These are phyloP conservation scores for Platycheirus albimanus DNA, from an alignment of 2,888 invertebrate genomes.

Conservation along the genomic window DNA sequence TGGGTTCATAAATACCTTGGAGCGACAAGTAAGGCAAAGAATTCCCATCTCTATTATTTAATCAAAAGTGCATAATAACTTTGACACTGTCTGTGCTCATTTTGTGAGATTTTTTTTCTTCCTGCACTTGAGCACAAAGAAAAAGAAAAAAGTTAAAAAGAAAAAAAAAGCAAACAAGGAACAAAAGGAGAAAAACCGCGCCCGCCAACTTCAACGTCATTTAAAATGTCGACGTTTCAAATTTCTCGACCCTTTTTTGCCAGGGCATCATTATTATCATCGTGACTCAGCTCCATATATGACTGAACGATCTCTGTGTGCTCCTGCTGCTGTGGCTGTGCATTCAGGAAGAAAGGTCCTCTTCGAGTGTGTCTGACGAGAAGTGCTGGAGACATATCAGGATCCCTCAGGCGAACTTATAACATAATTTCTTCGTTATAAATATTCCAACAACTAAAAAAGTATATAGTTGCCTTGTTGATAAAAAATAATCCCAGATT, in stretches of 20 bases:
- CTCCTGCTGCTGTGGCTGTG: no score
- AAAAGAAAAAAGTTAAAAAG: no score
- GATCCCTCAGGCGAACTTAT: slow-evolving; percentile 27
- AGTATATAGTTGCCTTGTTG: neutral
- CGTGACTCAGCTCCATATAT: slow-evolving; percentile 17
- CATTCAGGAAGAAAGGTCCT: slow-evolving; percentile 38
- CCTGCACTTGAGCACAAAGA: slow-evolving; percentile 35
- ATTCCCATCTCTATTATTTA: slow-evolving; percentile 57
- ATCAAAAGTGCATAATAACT: slow-evolving; percentile 64
- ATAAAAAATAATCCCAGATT: neutral
- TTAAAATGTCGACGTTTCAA: slow-evolving; percentile 31
- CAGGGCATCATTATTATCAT: slow-evolving; percentile 25
- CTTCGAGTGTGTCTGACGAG: slow-evolving; percentile 43
- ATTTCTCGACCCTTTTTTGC: slow-evolving; percentile 45
- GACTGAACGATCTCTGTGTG: slow-evolving; percentile 39
- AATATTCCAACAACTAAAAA: neutral
- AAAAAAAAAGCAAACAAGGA: no score
- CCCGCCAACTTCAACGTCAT: slow-evolving; percentile 27
- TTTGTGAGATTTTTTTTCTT: slow-evolving; percentile 19
- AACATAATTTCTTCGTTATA: slow-evolving; percentile 41
- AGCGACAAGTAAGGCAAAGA: slow-evolving; percentile 49
- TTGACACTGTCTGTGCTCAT: slow-evolving; percentile 68
- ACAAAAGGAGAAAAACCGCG: neutral
- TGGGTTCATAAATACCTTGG: slow-evolving; percentile 67
- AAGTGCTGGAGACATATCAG: slow-evolving; percentile 14